These are phyloP conservation scores for Amorpha juglandis DNA, from an alignment of 2,888 invertebrate genomes.

Conservation along the genomic window DNA sequence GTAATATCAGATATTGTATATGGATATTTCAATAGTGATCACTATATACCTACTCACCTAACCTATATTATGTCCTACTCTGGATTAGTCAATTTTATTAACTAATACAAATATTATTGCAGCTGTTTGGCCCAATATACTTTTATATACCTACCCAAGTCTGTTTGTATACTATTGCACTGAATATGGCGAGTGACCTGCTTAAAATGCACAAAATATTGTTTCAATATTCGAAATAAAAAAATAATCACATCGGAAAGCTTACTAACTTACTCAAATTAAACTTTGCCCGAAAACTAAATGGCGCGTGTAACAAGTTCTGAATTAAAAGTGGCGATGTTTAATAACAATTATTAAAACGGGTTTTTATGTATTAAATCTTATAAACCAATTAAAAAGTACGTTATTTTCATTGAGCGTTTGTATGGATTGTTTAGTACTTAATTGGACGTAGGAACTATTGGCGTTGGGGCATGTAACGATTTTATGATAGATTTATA, in stretches of 20 bases:
- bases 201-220: constrained; percentile 5
- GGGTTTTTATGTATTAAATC: background rate
- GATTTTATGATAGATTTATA: constrained; percentile 12
- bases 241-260: background rate
- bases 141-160: background rate
- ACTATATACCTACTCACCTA: background rate
- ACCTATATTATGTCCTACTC: constrained; percentile 31
- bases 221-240: background rate
- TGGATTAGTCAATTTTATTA: constrained; percentile 32
- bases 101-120: constrained; percentile 37
- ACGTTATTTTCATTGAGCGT: constrained; percentile 6
- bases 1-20: background rate
- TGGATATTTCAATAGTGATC: background rate
- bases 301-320: background rate
- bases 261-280: background rate
- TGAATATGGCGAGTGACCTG: background rate
- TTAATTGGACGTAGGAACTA: background rate
- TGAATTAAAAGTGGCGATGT: background rate
- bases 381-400: background rate
- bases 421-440: background rate
- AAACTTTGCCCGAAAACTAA: background rate
- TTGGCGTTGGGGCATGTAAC: constrained; percentile 7
- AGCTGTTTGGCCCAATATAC: constrained; percentile 35
- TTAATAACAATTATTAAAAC: background rate
- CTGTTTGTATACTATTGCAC: background rate